A percentile compares a stretch with the other conserved stretches of the same genome.
These are phyloP conservation scores for Cuculus canorus DNA, from an alignment of 2,797 vertebrate genomes.

Conservation along the genomic window DNA sequence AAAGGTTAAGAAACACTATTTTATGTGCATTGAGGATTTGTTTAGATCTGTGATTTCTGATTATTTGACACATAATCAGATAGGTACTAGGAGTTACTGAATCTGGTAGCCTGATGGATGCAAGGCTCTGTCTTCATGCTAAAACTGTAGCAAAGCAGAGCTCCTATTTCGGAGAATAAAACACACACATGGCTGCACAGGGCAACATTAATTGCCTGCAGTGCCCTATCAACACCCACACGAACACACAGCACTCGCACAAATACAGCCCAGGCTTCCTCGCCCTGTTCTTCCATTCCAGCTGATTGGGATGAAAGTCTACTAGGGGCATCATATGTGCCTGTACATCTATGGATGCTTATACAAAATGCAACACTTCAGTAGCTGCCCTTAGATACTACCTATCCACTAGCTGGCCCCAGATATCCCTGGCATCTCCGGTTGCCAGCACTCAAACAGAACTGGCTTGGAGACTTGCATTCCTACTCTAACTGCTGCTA, in stretches of 20 bases:
- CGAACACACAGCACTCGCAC: neutral
- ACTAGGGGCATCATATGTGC: rapidly evolving
- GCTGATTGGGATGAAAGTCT: neutral
- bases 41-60: neutral
- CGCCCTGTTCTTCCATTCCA: neutral
- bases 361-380: neutral
- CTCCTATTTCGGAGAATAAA: neutral
- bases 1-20: neutral
- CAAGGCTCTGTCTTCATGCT: neutral
- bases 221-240: neutral
- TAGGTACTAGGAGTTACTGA: neutral
- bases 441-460: neutral
- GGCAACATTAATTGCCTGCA: neutral
- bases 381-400: neutral
- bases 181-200: neutral
- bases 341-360: neutral
- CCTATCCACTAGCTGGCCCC: neutral
- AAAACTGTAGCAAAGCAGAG: neutral
- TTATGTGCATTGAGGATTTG: neutral
- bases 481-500: neutral
- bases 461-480: neutral
- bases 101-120: neutral
- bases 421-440: neutral
- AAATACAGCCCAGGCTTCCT: neutral
- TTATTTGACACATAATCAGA: neutral